Evolutionary conservation across 2,113 vertebrate species (phyloP).

Genomic region (Tragelaphus scriptus): DNA sequence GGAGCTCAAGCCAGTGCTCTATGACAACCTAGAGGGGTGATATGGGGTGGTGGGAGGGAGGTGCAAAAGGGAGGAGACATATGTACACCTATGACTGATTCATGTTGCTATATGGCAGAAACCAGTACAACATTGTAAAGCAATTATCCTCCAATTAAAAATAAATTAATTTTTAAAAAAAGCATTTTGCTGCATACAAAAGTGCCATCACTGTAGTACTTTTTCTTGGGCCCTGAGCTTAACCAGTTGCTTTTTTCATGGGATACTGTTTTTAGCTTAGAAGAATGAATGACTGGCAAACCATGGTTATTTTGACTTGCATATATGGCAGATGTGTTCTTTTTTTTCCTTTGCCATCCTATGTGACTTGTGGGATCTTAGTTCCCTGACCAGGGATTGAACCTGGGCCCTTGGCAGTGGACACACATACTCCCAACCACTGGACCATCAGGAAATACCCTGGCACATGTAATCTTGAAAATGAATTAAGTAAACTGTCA

Average conservation of each 20-base stretch:
- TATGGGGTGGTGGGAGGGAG: background rate
- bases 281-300: background rate
- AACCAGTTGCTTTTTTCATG: background rate
- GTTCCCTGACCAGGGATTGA: background rate
- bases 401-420: background rate
- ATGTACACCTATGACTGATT: background rate
- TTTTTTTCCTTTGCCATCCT: background rate
- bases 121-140: background rate
- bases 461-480: background rate
- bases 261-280: background rate
- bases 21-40: background rate
- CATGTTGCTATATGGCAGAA: background rate
- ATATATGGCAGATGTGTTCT: background rate
- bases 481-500: background rate
- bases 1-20: background rate
- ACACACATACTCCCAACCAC: background rate
- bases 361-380: background rate
- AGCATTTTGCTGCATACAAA: rapidly evolving
- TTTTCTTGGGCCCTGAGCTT: background rate
- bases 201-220: background rate
- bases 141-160: background rate
- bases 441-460: background rate
- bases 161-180: rapidly evolving
- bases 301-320: background rate
- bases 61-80: background rate